Base-by-base conservation (phyloP, 2,797 vertebrate species). In the Dendrocincla tyrannina region DNA sequence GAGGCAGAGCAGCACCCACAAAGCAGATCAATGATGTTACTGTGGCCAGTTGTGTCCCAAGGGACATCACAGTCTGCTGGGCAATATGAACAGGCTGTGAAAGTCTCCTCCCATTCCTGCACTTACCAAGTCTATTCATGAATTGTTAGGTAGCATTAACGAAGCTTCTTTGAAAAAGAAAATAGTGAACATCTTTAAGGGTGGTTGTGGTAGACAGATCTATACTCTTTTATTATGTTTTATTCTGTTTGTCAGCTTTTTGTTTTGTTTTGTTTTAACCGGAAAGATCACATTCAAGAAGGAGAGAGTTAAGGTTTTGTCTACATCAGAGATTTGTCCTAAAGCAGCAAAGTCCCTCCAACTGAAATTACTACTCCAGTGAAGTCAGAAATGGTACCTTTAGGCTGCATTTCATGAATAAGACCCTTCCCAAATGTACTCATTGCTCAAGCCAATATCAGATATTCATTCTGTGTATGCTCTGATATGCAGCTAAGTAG, bases 21-120 rank as follows among this genome's bases (percentile, higher is more conserved):
- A 66, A 0, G 12, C 78, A 79, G 62, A 91, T 93, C 90, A 97
- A 53, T 91, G 91, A 85, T 74, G 64, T 55, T 85, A 72, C 88
- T 95, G 95, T 93, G 88, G 76, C 66, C 91, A 64, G n/a, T 18
- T 5, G 23, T 28, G 72, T 91, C 95, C 93, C 89, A 37, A n/a
- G 76, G 76, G 95, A 15, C 41, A 85, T 7, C 87, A 58, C 73
- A 88, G 89, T 23, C 91, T 81, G 92, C 91, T 84, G 76, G 14
- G 7, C 87, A 88, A 52, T 13, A 23, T 1, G 13, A 93, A 66
- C 85, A 69, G 82, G 76, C 82, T 90, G 85, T 20, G 25, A 37
- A 69, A 88, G 69, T 8, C 82, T 72, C 68, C 88, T 68, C 35
- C 72, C n/a, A 11, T 33, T 80, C 84, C 87, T 80, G 25, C 53